phyloP scores from a whole-genome alignment of 1,140 invertebrate species.

The Odontomachus brunneus region DNA sequence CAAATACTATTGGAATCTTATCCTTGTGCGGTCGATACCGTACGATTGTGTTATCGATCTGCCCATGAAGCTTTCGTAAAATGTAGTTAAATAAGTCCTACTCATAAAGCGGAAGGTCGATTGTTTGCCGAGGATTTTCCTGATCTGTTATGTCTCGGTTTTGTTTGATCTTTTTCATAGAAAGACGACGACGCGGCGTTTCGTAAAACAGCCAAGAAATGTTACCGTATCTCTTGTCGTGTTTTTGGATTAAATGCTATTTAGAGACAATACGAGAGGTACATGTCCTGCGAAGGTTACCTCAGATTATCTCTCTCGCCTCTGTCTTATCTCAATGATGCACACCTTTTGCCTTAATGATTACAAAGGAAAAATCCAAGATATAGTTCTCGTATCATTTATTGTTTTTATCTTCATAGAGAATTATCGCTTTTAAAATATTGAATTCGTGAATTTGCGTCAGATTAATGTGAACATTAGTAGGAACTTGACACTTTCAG shows the following conservation, averaged over 20 bases:
- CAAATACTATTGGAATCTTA: not conserved
- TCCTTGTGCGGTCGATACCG: not conserved
- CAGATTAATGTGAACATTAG: too few relatives aligned
- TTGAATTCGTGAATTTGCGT: too few relatives aligned
- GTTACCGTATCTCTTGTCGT: conserved; percentile 76
- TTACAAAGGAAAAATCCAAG: too few relatives aligned
- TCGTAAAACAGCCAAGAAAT: conserved; percentile 68
- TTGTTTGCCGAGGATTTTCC: conserved; percentile 58
- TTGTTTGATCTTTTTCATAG: conserved; percentile 74
- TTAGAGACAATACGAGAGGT: conserved; percentile 76
- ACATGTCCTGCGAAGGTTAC: conserved; percentile 40
- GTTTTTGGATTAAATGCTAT: conserved; percentile 78
- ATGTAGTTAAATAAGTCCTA: not conserved
- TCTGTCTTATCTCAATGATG: too few relatives aligned
- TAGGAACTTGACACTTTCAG: too few relatives aligned
- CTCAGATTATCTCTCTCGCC: not conserved
- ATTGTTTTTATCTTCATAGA: too few relatives aligned
- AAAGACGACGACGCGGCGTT: conserved; percentile 52
- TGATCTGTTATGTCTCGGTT: conserved; percentile 73
- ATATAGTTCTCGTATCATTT: too few relatives aligned
- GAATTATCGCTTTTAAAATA: too few relatives aligned
- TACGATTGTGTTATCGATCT: not conserved
- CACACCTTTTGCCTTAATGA: too few relatives aligned
- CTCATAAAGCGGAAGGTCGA: not conserved
- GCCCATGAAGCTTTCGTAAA: not conserved